Evolutionary conservation across 2,888 invertebrate species (phyloP), one percentile per base, ranked within the genome.

Genomic region (Frankliniella intonsa): DNA sequence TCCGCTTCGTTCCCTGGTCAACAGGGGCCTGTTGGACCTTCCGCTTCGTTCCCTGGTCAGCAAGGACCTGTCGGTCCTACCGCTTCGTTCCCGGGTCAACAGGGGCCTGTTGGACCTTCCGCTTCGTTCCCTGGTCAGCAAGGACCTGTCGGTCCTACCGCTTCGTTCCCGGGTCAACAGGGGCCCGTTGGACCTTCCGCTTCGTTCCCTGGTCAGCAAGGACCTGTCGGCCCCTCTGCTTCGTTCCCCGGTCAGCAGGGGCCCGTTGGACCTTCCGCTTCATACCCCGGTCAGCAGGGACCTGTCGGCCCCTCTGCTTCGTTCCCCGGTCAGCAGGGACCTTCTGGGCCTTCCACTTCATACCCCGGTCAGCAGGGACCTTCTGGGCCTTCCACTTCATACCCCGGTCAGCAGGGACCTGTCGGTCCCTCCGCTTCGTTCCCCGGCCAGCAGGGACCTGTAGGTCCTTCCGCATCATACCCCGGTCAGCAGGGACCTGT

Each of bases 161-260:
- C 84, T 2, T 82, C 83, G 19, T 84, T 83, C 62, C 84, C 84
- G 50, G 84, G 83, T 11, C 82, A 82, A 25, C 69, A 25, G 69
- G 82, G 84, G 38, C 83, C 84, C 7, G 81, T 81, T 82, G 84
- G 85, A 17, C 84, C 85, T 12, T 80, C 82, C 2, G 83, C 84
- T 2, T 83, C 84, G 1, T 85, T 83, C 62, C 84, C 84, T 65
- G 84, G 83, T 12, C 82, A 82, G 17, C 81, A 82, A 3, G 87
- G 87, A 49, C 84, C 85, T 51, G 83, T 86, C 82, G 87, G 88
- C 65, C 86, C 87, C 49, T 87, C 86, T 79, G 85, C 85, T 7
- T 84, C 86, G 87, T 87, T 84, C 55, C 85, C 85, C 19, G 85
- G 87, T 9, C 83, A 85, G 22, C 84, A 85, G 84, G 84, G 86